Conservation (phyloP, 2,888 invertebrate species). For the Meloe dianella region DNA sequence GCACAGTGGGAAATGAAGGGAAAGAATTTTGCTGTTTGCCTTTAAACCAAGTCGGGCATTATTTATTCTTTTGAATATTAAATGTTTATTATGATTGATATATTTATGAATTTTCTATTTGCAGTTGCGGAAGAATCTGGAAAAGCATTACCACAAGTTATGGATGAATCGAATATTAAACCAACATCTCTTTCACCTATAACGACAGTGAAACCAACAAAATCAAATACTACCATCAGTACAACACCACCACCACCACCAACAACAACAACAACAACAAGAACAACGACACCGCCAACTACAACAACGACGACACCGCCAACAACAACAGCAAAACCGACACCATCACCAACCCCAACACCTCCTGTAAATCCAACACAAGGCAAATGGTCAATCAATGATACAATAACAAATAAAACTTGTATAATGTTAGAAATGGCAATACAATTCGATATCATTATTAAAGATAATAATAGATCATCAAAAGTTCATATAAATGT, state of each 20-base stretch:
- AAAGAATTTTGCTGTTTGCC: too few species aligned
- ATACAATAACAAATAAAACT: slow-evolving; percentile 55
- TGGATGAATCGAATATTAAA: too few species aligned
- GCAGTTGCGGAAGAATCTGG: too few species aligned
- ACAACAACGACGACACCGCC: slow-evolving; percentile 45
- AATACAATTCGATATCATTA: slow-evolving; percentile 67
- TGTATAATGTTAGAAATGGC: slow-evolving; percentile 74
- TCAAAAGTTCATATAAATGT: slow-evolving; percentile 54
- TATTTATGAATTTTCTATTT: too few species aligned
- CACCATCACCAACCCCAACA: slow-evolving; percentile 44
- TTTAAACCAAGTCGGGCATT: too few species aligned
- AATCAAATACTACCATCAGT: too few species aligned
- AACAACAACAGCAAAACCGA: slow-evolving; percentile 40
- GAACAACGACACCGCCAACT: slow-evolving; percentile 38
- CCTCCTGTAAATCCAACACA: slow-evolving; percentile 53
- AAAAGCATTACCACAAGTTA: too few species aligned
- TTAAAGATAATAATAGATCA: slow-evolving; percentile 56
- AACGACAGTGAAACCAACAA: slow-evolving; percentile 30
- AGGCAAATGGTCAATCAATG: slow-evolving; percentile 62
- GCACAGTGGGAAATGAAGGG: too few species aligned
- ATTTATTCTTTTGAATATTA: too few species aligned
- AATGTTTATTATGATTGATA: too few species aligned
- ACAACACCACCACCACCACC: slow-evolving; percentile 48
- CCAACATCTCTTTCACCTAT: slow-evolving; percentile 30
- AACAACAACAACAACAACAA: slow-evolving; percentile 51